These are phyloP conservation scores for Pogonocherus hispidulus DNA, from an alignment of 2,888 invertebrate species.

Conservation along the genomic window DNA sequence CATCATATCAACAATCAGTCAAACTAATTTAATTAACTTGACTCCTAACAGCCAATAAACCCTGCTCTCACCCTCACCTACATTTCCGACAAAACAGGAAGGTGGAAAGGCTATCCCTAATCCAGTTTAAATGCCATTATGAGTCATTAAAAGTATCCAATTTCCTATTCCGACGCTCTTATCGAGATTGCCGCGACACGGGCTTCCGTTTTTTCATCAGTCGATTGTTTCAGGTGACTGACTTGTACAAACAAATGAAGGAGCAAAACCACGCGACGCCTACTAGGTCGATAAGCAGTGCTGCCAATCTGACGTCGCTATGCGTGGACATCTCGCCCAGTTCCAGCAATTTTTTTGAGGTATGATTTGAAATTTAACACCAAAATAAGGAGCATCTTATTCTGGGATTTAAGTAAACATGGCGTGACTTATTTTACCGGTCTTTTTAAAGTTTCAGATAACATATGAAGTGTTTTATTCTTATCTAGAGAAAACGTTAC, in stretches of 20 bases:
- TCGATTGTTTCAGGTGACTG: conserved; percentile 75
- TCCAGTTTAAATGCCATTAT: neutral
- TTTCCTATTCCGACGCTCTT: neutral
- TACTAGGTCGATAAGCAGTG: conserved; percentile 69
- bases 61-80: neutral
- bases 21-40: neutral
- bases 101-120: neutral
- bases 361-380: no score
- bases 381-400: no score
- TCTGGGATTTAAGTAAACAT: no score
- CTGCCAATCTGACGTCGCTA: conserved; percentile 78
- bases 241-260: conserved; percentile 81
- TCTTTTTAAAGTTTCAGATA: no score
- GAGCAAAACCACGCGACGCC: conserved; percentile 71
- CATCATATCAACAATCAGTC: neutral
- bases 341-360: conserved; percentile 92
- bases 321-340: conserved; percentile 87
- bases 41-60: neutral
- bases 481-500: no score
- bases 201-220: neutral
- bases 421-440: no score
- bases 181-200: neutral
- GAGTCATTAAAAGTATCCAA: neutral
- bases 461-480: no score
- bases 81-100: neutral